Evolutionary conservation across 2,797 vertebrate species (phyloP).

Genomic region (Microchirus variegatus): DNA sequence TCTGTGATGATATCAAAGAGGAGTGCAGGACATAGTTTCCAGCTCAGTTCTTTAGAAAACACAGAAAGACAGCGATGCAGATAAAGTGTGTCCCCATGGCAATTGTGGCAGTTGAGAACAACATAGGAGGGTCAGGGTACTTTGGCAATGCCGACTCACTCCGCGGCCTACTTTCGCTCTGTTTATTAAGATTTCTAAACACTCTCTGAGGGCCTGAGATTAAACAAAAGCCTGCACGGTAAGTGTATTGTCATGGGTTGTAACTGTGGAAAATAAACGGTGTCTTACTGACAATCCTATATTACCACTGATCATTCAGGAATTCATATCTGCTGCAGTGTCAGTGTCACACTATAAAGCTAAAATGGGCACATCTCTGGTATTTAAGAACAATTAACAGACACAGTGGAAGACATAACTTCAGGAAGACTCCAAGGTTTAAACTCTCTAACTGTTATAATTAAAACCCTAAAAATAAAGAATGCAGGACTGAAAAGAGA

Average conservation of each 20-base stretch:
- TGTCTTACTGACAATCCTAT: background rate
- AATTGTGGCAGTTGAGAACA: constrained; percentile 13
- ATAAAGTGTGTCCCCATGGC: constrained; percentile 21
- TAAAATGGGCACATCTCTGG: constrained; percentile 2
- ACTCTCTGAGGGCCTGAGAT: constrained; percentile 25
- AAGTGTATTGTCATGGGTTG: constrained; percentile 47
- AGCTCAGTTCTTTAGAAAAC: background rate
- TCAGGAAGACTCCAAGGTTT: background rate
- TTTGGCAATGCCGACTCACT: constrained; percentile 50
- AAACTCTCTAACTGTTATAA: background rate
- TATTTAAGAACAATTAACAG: constrained; percentile 10
- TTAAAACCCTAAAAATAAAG: background rate
- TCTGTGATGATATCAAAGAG: constrained; percentile 27
- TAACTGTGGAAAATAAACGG: constrained; percentile 69
- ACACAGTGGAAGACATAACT: background rate
- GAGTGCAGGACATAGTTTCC: background rate
- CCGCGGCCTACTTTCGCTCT: constrained; percentile 51
- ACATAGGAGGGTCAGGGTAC: constrained; percentile 19
- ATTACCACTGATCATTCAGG: constrained; percentile 5
- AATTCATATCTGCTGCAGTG: constrained; percentile 7
- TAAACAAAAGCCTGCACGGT: constrained; percentile 61
- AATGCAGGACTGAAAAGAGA: background rate
- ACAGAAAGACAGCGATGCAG: constrained; percentile 13
- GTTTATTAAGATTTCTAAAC: constrained; percentile 68
- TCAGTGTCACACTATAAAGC: constrained; percentile 4